Base-by-base conservation (phyloP, 1,140 invertebrate genomes). In the Hylaeus volcanicus region DNA sequence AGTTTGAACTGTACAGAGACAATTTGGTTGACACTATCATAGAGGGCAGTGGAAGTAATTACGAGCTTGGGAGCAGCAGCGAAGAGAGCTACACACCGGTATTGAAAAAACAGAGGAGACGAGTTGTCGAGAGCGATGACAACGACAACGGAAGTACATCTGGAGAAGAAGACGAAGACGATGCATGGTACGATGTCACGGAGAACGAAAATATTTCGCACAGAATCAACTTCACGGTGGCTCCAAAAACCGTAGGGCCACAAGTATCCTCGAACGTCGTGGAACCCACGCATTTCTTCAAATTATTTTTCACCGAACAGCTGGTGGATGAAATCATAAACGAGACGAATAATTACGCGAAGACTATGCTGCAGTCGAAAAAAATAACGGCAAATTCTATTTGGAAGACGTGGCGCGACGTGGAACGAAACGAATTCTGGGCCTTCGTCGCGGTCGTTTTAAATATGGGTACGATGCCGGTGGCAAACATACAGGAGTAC, bases 141-240 rank as follows among this genome's bases (percentile, higher is more conserved):
- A 37, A 64, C 9, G 61, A 64, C 37, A 64, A 4, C 41, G 14
- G 9, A 41, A 64, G 61, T 64, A 6, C 2, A 2, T 64, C 61
- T 61, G 61, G 41, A 64, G 61, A 64, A 64, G 41, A 6, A 41
- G 61, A 64, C 6, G 61, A 64, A 64, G 61, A 64, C 41, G 61
- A 64, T 41, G 53, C 53, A 55, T 64, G 61, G 61, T 4, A 41
- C 2, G 37, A 41, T 64, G 41, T 39, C 41, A 64, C 3, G 41
- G 61, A 64, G 61, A 64, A 8, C 9, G 61, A 64, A 2, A 4
- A 64, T 4, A 8, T 64, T 39, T 37, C 61, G 8, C 53, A 11
- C 12, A 55, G 53, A 55, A 14, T 55, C 4, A 11, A 55, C 9
- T 55, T 55, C 11, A 11, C 53, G 11, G 12, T 55, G 11, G 53